These are phyloP conservation scores for Panzeria rudis DNA, from an alignment of 2,888 invertebrate genomes.

Conservation along the genomic window DNA sequence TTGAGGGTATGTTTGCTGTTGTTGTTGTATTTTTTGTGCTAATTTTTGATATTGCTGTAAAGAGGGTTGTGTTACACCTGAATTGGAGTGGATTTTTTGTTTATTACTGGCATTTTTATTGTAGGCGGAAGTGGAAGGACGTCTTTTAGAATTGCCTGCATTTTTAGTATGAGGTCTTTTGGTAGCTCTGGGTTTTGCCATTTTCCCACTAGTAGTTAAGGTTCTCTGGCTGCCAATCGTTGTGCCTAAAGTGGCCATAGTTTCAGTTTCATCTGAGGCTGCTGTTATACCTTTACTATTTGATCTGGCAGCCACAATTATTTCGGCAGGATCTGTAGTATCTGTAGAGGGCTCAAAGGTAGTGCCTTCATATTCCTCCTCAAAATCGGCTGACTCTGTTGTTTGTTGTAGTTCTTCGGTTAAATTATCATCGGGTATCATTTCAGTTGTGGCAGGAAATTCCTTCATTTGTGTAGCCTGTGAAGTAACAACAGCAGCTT, in stretches of 20 bases:
- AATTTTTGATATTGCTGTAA: conserved; percentile 73
- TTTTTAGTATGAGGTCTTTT: conserved; percentile 77
- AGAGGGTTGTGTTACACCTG: conserved; percentile 73
- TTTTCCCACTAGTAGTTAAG: conserved; percentile 78
- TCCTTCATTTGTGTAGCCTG: conserved; percentile 77
- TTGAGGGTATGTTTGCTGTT: conserved; percentile 71
- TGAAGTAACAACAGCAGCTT: conserved; percentile 77
- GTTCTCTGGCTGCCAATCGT: conserved; percentile 80
- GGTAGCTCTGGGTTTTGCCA: conserved; percentile 78
- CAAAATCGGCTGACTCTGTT: conserved; percentile 59
- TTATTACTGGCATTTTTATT: conserved; percentile 63
- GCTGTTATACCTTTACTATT: conserved; percentile 81
- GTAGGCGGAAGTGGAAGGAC: conserved; percentile 76
- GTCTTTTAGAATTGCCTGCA: conserved; percentile 75
- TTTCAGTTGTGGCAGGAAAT: conserved; percentile 78
- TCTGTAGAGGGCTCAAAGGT: conserved; percentile 78
- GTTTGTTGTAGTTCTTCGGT: conserved; percentile 48
- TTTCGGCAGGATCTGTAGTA: conserved; percentile 80
- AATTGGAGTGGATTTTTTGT: conserved; percentile 75
- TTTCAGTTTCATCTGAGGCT: conserved; percentile 78
- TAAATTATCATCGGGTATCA: conserved; percentile 68
- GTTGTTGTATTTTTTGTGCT: conserved; percentile 75
- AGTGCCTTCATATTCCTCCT: conserved; percentile 71
- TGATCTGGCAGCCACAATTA: conserved; percentile 82
- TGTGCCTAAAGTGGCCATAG: conserved; percentile 73